Evolutionary conservation across 2,113 vertebrate species (phyloP), one percentile per base, ranked within the genome.

Genomic region (human (Homo sapiens)): DNA sequence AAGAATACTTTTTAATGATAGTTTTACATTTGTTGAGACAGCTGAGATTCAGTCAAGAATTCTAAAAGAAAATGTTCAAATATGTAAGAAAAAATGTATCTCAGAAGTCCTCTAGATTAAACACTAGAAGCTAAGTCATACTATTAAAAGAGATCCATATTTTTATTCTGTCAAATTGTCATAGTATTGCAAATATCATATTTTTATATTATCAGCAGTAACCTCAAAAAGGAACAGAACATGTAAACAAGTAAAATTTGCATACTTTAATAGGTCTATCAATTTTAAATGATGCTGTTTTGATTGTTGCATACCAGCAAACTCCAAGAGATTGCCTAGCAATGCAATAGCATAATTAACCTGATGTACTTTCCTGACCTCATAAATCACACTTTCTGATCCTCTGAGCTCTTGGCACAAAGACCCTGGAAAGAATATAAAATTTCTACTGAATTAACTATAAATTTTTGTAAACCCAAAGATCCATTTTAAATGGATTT

Each of bases 211-310:
- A 90, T 45, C 43, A 89, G 23, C 64, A 94, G 32, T 97, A 96
- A 96, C 68, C 94, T 98, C 43, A 94, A 89, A 96, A 98, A 94
- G 13, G 73, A 98, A 84, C 6, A 97, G 66, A 83, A 92, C 79
- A 92, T 88, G 32, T 85, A 97, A 73, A 22, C 32, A 94, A 88
- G 83, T 91, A 82, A 95, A 97, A 97, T 89, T 68, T 80, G 20
- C 55, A 96, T 90, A 35, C 45, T 85, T 97, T 94, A 91, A 96
- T 86, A 98, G 78, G 45, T 93, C 96, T 98, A 98, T 82, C 93
- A 97, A 85, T 92, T 97, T 89, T 70, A 86, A 89, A 91, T 87
- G 66, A 98, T 35, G 22, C 27, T 89, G 52, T 72, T 96, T 88
- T 87, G 92, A 94, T 50, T 75, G 59, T 27, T 90, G 76, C 0